Conservation (phyloP, 2,888 invertebrate genomes). For the Tenthredo distinguenda region DNA sequence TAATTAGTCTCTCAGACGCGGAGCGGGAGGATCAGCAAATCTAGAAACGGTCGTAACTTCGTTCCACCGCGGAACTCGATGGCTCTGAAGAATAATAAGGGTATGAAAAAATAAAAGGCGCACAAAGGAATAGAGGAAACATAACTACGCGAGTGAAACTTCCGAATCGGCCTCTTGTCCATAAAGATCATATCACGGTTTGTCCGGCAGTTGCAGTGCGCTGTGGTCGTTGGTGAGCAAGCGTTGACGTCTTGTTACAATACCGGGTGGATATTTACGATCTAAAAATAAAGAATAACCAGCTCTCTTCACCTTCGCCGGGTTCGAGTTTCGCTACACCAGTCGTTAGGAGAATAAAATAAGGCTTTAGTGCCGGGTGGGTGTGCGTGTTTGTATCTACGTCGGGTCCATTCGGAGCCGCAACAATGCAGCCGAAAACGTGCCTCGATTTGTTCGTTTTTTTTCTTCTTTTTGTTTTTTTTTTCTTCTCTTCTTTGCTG, state of each 20-base stretch:
- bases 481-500: neutral
- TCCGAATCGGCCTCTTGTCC: conserved; percentile 57
- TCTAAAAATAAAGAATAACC: conserved; percentile 57
- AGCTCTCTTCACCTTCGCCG: neutral
- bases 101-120: neutral
- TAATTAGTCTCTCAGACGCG: neutral
- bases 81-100: neutral
- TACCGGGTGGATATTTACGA: conserved; percentile 72
- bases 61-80: neutral
- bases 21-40: neutral
- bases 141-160: conserved; percentile 43
- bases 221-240: conserved; percentile 58
- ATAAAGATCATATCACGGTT: conserved; percentile 71
- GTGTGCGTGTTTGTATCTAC: neutral
- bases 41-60: neutral
- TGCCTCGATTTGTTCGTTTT: neutral
- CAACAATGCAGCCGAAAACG: conserved; percentile 8
- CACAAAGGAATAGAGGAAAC: neutral
- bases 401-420: neutral
- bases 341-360: conserved; percentile 47
- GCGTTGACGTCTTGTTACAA: conserved; percentile 73
- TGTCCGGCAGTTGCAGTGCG: conserved; percentile 63
- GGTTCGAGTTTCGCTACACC: neutral
- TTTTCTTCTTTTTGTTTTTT: neutral
- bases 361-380: neutral